These are phyloP conservation scores for Drosophila austrosaltans DNA, from an alignment of 2,888 invertebrate species.

Conservation along the genomic window DNA sequence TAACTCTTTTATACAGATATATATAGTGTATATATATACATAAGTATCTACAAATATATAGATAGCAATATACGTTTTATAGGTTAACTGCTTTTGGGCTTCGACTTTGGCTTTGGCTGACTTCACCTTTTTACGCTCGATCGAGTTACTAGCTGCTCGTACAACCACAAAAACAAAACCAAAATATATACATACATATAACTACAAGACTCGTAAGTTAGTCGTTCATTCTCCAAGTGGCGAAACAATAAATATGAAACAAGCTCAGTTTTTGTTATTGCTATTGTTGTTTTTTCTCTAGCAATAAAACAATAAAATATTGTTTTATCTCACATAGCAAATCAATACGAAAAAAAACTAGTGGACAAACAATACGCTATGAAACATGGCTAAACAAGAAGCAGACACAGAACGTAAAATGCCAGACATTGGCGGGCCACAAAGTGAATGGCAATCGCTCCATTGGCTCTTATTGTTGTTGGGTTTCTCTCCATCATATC, in stretches of 20 bases:
- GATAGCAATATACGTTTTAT: constrained; percentile 55
- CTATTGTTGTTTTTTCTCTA: constrained; percentile 30
- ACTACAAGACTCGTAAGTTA: constrained; percentile 17
- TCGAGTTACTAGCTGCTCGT: constrained; percentile 41
- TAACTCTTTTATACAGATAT: constrained; percentile 5
- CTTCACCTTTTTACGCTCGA: constrained; percentile 70
- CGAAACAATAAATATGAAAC: constrained; percentile 58
- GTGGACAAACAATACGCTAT: constrained; percentile 19
- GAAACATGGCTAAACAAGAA: constrained; percentile 1
- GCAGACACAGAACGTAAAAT: constrained; percentile 9
- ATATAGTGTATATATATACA: constrained; percentile 4
- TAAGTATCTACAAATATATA: constrained; percentile 27
- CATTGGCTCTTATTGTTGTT: constrained; percentile 7
- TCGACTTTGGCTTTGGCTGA: constrained; percentile 64
- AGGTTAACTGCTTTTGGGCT: constrained; percentile 72
- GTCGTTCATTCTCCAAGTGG: constrained; percentile 33
- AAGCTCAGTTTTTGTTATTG: constrained; percentile 42
- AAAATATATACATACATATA: constrained; percentile 30
- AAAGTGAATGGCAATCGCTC: constrained; percentile 48
- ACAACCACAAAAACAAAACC: constrained; percentile 16
- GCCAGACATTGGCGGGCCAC: constrained; percentile 26
- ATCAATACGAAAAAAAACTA: constrained; percentile 52
- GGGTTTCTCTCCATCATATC: constrained; percentile 13
- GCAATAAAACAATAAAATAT: constrained; percentile 63
- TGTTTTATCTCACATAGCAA: constrained; percentile 59